These are phyloP conservation scores for Pteronotus mesoamericanus DNA, from an alignment of 2,797 vertebrate species.

Conservation along the genomic window DNA sequence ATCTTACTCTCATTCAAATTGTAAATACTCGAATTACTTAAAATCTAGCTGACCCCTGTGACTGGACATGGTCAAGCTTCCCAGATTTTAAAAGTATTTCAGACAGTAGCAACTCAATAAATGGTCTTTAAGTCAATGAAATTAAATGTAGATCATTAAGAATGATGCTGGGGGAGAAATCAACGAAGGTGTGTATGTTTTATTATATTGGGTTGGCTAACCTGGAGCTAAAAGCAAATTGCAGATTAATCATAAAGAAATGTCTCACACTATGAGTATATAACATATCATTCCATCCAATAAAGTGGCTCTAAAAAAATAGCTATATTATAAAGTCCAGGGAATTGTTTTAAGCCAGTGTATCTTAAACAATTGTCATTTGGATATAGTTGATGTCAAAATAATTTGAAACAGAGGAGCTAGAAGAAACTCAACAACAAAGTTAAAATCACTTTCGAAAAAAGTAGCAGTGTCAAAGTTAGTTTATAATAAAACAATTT, in stretches of 20 bases:
- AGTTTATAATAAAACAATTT: constrained; percentile 27
- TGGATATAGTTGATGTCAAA: constrained; percentile 42
- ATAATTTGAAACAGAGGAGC: constrained; percentile 30
- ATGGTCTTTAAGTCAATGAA: constrained; percentile 46
- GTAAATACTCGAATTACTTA: constrained; percentile 40
- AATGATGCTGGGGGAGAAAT: not conserved
- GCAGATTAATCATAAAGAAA: not conserved
- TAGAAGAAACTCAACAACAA: constrained; percentile 2
- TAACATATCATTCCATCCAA: constrained; percentile 12
- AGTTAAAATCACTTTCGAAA: not conserved
- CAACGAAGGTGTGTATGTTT: not conserved
- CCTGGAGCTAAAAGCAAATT: not conserved
- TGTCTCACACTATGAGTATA: not conserved
- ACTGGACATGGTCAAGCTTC: not conserved
- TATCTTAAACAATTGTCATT: constrained; percentile 51
- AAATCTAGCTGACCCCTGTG: constrained; percentile 4
- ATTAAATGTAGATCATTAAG: constrained; percentile 56
- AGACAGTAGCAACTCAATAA: not conserved
- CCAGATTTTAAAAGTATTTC: not conserved
- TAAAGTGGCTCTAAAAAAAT: constrained; percentile 52
- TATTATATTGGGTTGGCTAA: constrained; percentile 5
- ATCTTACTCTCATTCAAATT: constrained; percentile 68
- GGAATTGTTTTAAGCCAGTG: not conserved
- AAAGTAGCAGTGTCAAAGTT: constrained; percentile 39
- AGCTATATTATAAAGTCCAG: not conserved